Base-by-base conservation (phyloP, 2,797 vertebrate genomes). In the Sciurus carolinensis region DNA sequence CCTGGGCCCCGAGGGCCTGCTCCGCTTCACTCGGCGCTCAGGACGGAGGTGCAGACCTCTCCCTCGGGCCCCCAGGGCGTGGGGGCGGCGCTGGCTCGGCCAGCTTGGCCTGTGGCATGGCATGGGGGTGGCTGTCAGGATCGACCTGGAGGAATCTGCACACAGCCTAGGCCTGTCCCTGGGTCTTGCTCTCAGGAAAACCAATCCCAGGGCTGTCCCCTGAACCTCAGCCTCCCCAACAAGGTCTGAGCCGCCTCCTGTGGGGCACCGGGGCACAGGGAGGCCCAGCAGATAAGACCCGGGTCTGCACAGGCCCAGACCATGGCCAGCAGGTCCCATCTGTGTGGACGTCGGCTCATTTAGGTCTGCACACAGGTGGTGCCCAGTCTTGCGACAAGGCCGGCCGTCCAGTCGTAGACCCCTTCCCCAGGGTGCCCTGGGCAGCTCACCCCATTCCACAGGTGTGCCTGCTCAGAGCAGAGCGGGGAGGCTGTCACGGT, bases 351-450 rank as follows among this genome's bases (percentile, higher is more conserved):
- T 39, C 0, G 24, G 22, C 26, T 18, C 1, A 10, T 59, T 24
- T 1, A 7, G 54, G 57, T 59, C 57, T 59, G 9, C 20, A 26
- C 9, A 0, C 9, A 3, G 22, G 24, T 9, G 57, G 57, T 26
- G 57, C 24, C 24, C 57, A 59, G 22, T 24, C 22, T 59, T 57
- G 24, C 22, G 10, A 26, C 22, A 7, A 24, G 57, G 57, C 57
- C 57, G 9, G 39, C 39, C 39, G 9, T 10, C 9, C 0, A 26
- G 22, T 7, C 22, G 0, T 0, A 6, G 3, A 30, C 5, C 0
- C 3, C 17, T 26, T 8, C 26, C 2, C 0, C 0, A 1, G 9
- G 3, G 3, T 13, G 14, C 11, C 1, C 44, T 0, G 52, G 20
- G 1, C 6, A 7, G 18, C 12, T 7, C 52, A 3, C 3, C 42